Evolutionary conservation across 2,113 vertebrate species (phyloP).

Genomic region (Eonycteris spelaea): DNA sequence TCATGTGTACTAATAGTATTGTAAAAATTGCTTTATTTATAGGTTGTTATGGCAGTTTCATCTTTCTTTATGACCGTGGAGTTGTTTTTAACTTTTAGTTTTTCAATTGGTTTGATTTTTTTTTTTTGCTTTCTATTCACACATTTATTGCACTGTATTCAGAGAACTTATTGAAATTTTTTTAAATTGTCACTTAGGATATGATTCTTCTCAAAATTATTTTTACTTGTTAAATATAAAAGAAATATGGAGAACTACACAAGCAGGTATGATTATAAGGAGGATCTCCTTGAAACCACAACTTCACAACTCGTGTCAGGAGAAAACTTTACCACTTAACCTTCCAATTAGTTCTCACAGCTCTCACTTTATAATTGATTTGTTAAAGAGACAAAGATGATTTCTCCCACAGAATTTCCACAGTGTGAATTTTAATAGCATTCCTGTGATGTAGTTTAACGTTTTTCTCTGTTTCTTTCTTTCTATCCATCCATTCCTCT

Average conservation of each 20-base stretch:
- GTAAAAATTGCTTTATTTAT: background rate
- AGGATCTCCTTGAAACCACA: background rate
- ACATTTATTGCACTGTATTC: background rate
- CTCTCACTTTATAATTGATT: background rate
- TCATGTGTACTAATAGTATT: background rate
- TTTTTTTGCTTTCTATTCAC: background rate
- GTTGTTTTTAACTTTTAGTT: background rate
- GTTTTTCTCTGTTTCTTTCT: background rate
- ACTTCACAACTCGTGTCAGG: too few relatives aligned
- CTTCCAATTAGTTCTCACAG: background rate
- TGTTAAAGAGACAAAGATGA: background rate
- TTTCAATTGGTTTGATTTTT: background rate
- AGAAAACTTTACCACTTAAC: too few relatives aligned
- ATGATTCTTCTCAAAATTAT: background rate
- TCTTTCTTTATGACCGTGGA: background rate
- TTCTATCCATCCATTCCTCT: background rate
- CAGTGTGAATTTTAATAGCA: background rate
- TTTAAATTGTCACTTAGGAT: background rate
- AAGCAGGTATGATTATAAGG: background rate
- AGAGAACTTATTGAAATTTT: background rate
- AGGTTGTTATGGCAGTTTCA: background rate
- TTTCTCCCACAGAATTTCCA: background rate
- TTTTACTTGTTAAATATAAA: background rate
- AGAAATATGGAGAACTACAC: too few relatives aligned
- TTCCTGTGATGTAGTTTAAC: background rate